A percentile compares a stretch with the other conserved stretches of the same genome.
These are phyloP conservation scores for Micrastur ruficollis DNA, from an alignment of 2,797 vertebrate genomes.

Conservation along the genomic window DNA sequence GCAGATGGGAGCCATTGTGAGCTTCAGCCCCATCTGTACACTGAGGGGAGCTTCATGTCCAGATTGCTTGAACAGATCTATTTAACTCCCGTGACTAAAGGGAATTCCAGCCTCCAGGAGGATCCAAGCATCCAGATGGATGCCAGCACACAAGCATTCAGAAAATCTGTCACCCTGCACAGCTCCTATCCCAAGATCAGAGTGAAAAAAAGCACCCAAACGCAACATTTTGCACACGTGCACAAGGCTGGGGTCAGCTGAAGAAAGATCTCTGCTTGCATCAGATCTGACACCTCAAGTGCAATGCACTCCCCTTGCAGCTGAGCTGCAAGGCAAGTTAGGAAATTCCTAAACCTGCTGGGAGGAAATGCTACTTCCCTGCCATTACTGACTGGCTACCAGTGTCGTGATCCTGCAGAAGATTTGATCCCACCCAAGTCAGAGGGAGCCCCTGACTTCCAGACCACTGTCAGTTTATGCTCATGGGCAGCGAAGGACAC, in stretches of 20 bases:
- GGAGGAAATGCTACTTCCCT: not conserved
- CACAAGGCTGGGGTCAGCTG: not conserved
- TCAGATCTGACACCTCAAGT: not conserved
- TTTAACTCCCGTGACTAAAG: slow-evolving; percentile 28
- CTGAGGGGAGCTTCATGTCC: not conserved
- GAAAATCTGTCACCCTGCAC: not conserved
- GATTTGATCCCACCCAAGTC: not conserved
- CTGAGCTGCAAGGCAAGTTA: not conserved
- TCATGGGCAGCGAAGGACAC: not conserved
- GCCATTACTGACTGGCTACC: not conserved
- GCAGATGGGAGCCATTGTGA: slow-evolving; percentile 51
- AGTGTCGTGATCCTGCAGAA: not conserved
- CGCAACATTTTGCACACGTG: not conserved
- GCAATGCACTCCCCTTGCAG: not conserved
- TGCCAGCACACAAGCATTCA: slow-evolving; percentile 13
- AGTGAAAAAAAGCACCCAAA: not conserved
- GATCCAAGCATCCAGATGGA: not conserved
- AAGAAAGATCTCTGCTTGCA: not conserved
- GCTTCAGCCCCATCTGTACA: slow-evolving; percentile 14
- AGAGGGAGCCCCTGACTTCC: not conserved
- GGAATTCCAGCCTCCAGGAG: not conserved
- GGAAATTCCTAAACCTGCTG: not conserved
- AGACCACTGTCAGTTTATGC: not conserved
- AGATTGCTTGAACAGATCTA: slow-evolving; percentile 37
- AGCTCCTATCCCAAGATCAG: not conserved